Base-by-base conservation (phyloP, 2,797 vertebrate genomes). In the Enteromius unitaeniatus region DNA sequence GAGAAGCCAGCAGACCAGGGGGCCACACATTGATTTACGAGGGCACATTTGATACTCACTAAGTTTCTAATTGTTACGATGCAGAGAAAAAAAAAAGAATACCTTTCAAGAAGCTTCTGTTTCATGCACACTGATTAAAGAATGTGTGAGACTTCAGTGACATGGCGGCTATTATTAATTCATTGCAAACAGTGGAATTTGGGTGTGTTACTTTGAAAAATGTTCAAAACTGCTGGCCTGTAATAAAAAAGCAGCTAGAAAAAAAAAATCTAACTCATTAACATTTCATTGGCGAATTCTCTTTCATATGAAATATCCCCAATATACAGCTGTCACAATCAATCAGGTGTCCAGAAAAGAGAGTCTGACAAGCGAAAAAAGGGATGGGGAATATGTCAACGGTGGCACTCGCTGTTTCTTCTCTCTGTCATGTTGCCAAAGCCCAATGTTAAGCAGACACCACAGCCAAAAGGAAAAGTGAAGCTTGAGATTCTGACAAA, bases 181-280 rank as follows among this genome's bases (percentile, higher is more conserved):
- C 95, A 98, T 95, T 92, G 95, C 96, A 97, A 96, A 97, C 96
- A 96, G 96, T 95, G 94, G 95, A 96, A 96, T 96, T 97, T 97
- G 95, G 93, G 95, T 94, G 94, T 95, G 95, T 94, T 95, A 94
- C 95, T 97, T 96, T 97, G 96, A 97, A 98, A 97, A 97, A 96
- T 96, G 95, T 96, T 96, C 95, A 97, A 96, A 95, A 97, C 95
- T 96, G 95, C 95, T 92, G 94, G 96, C 95, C 96, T 96, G 94
- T 96, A 96, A 96, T 96, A 96, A 96, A 94, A 96, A 96, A 94
- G 95, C 79, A 84, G 79, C 55, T 45, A 26, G 26, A 51, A 68
- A 94, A 93, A 72, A 83, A 95, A 94, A 96, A 96, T 96, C 95
- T 92, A 95, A 94, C 94, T 97, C 95, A 97, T 97, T 97, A 97